Evolutionary conservation across 53 echinoderm and acorn worm genomes (phyloP), one percentile per base, ranked within the genome.

Genomic region (Arbacia lixula): DNA sequence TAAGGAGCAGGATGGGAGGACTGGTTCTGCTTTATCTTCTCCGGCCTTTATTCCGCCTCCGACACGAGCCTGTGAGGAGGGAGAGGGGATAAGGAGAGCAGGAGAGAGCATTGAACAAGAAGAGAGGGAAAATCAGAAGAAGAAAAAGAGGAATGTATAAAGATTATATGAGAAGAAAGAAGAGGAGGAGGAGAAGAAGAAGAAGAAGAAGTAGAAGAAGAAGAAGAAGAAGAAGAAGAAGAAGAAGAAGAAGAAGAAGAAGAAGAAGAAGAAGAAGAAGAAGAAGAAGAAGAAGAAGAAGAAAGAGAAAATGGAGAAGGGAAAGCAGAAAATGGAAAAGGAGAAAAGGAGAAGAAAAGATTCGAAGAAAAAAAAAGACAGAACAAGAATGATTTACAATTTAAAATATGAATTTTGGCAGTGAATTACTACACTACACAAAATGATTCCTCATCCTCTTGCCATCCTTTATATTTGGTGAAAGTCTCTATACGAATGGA

Each of bases 191-290:
- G 22, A 22, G 3, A 68, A 20, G 14, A 12, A 68, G 41, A 3
- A 26, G 11, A 38, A 67, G 40, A 22, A 24, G 12, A 34, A 32
- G 32, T 17, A 29, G 17, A 17, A 62, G 61, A 62, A 1, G 0
- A 34, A 31, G 32, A 5, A 55, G 12, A 55, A 56, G 21, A 20
- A 24, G 22, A 56, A 9, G 5, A 20, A 20, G 55, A 61, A 61
- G 61, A 61, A 61, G 61, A 61, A 61, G 61, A 61, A 61, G 61
- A 61, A 61, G 61, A 61, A 61, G 61, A 61, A 61, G 61, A 27
- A 61, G 61, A 61, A 61, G 61, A 61, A 61, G 61, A 61, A 61
- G 29, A 27, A 61, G 61, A 61, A 61, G 61, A 61, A 61, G 61
- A 61, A 61, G 61, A 27, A 61, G 61, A 61, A 61, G 61, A 61